These are phyloP conservation scores for Tetragonisca angustula DNA, from an alignment of 2,888 invertebrate genomes.

Conservation along the genomic window DNA sequence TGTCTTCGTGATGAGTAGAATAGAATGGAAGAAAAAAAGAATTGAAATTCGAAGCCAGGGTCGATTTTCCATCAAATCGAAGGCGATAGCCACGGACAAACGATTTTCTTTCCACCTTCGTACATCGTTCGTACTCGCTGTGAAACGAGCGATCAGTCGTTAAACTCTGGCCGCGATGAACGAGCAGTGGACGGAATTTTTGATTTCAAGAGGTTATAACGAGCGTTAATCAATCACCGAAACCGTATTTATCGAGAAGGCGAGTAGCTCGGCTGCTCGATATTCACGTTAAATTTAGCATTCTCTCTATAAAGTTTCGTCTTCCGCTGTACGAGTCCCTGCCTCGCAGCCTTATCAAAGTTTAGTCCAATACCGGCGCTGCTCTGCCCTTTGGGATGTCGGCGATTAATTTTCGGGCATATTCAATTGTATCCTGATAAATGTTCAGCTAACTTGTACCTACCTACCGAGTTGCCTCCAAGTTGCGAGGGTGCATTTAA, in stretches of 20 bases:
- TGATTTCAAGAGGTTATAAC: too few relatives aligned
- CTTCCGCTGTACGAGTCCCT: constrained; percentile 6
- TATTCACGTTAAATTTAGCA: constrained; percentile 11
- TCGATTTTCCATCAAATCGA: too few relatives aligned
- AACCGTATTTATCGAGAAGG: too few relatives aligned
- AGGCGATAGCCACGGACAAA: too few relatives aligned
- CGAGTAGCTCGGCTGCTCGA: not conserved
- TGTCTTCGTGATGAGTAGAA: too few relatives aligned
- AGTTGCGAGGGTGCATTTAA: not conserved
- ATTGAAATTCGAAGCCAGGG: too few relatives aligned
- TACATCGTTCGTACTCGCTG: too few relatives aligned
- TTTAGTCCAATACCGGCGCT: constrained; percentile 31
- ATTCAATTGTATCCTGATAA: constrained; percentile 11
- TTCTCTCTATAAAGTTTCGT: constrained; percentile 32
- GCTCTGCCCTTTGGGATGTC: constrained; percentile 18
- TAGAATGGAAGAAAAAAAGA: too few relatives aligned
- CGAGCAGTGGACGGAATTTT: too few relatives aligned
- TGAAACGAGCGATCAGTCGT: not conserved
- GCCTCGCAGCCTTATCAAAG: constrained; percentile 16
- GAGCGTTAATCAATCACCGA: too few relatives aligned
- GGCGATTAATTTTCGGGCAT: constrained; percentile 3
- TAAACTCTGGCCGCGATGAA: not conserved
- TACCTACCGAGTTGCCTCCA: too few relatives aligned
- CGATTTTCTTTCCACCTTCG: too few relatives aligned
- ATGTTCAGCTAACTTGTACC: not conserved